phyloP scores from a whole-genome alignment of 2,113 vertebrate genomes.

The Grus americana region DNA sequence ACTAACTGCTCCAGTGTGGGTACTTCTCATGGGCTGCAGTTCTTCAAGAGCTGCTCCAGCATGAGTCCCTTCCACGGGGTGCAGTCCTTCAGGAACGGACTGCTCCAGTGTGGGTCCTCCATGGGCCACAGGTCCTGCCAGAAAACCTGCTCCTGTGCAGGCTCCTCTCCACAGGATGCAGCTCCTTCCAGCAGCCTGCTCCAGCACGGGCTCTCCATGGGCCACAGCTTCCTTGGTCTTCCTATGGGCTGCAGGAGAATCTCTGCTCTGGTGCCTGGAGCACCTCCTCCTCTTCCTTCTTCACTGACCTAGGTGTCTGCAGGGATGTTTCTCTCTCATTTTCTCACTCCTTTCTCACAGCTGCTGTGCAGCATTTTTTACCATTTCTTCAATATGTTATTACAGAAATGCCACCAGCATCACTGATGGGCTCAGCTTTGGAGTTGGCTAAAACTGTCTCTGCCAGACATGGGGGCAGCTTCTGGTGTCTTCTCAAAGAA shows the following conservation, averaged over 20 bases:
- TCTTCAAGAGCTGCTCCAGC: background rate
- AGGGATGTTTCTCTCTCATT: background rate
- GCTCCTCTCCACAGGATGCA: background rate
- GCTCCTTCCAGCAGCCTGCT: background rate
- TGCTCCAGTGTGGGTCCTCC: accelerated
- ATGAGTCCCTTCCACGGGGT: too few relatives aligned
- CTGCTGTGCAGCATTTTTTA: background rate
- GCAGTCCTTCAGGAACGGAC: background rate
- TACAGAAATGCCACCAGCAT: background rate
- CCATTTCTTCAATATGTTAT: background rate
- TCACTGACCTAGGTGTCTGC: background rate
- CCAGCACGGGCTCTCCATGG: too few relatives aligned
- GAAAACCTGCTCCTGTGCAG: background rate
- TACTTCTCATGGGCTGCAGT: background rate
- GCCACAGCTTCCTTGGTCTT: background rate
- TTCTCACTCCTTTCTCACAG: background rate
- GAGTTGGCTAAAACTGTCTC: background rate
- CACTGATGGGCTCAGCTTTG: background rate
- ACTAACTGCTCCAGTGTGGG: too few relatives aligned
- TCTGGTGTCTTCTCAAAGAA: background rate
- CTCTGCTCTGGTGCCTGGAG: accelerated
- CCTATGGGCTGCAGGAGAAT: background rate
- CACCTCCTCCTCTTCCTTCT: background rate
- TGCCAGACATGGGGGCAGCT: background rate
- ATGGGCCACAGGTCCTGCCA: background rate